phyloP scores from a whole-genome alignment of 2,113 vertebrate genomes.

The Junco hyemalis region DNA sequence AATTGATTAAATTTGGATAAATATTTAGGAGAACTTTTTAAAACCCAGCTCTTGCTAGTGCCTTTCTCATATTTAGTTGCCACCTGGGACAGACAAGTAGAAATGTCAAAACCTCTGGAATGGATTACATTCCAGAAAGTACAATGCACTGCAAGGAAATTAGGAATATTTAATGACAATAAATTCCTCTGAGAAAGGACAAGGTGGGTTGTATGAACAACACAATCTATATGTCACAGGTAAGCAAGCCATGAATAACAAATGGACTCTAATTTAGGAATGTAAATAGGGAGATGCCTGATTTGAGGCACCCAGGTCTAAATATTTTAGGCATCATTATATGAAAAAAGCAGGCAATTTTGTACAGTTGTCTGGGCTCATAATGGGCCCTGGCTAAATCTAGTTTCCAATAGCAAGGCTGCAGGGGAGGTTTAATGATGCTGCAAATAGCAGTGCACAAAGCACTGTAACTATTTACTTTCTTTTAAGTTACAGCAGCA shows the following conservation, averaged over 20 bases:
- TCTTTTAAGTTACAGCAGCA: background rate
- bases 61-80: background rate
- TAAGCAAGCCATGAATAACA: background rate
- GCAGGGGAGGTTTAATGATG: conserved; percentile 32
- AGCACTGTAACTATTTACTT: background rate
- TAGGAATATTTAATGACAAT: background rate
- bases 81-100: background rate
- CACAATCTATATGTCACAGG: background rate
- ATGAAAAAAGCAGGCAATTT: conserved; percentile 6
- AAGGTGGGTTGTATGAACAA: background rate
- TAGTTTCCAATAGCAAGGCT: background rate
- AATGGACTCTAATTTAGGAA: conserved; percentile 1
- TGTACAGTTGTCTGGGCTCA: background rate
- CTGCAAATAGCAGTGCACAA: background rate
- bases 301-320: background rate
- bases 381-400: conserved; percentile 15
- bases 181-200: background rate
- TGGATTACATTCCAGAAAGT: background rate
- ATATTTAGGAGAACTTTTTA: background rate
- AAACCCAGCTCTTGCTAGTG: background rate
- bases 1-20: background rate
- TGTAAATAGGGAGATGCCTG: background rate
- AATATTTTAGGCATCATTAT: background rate
- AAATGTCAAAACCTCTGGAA: background rate
- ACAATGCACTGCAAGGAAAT: background rate